Conservation (phyloP, 1,140 invertebrate species). For the Laupala kohalensis region DNA sequence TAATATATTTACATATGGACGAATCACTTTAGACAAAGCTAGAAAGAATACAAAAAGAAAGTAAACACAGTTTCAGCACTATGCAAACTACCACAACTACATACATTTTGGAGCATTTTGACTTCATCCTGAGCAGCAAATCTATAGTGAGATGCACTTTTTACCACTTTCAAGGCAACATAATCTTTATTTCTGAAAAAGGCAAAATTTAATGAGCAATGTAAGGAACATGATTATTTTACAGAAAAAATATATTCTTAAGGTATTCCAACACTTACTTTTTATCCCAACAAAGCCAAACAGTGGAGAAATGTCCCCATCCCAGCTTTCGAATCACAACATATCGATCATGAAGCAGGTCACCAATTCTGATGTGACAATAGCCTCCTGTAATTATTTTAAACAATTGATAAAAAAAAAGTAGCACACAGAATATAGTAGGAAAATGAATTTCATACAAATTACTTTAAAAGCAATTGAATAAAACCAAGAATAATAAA, state of each 20-base stretch:
- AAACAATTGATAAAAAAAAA: too few relatives aligned
- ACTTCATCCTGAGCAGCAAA: neutral
- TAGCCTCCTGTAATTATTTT: neutral
- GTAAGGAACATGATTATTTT: too few relatives aligned
- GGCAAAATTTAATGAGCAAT: too few relatives aligned
- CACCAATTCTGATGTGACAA: neutral
- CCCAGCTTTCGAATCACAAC: neutral
- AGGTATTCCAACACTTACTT: neutral
- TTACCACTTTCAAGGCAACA: neutral
- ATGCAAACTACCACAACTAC: too few relatives aligned
- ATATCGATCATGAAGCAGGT: neutral
- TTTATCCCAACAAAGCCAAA: neutral
- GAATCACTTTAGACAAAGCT: too few relatives aligned
- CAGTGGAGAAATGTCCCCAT: neutral
- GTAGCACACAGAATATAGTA: too few relatives aligned
- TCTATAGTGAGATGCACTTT: neutral
- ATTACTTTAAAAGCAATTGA: too few relatives aligned
- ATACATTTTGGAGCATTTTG: neutral
- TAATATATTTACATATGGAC: too few relatives aligned
- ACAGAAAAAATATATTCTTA: neutral
- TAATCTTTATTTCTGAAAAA: neutral
- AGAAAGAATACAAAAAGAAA: too few relatives aligned
- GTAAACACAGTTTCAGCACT: too few relatives aligned
- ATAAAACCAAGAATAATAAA: too few relatives aligned
- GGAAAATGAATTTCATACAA: too few relatives aligned